Conservation (phyloP, 2,797 vertebrate genomes). For the Tenualosa thibaudeaui region DNA sequence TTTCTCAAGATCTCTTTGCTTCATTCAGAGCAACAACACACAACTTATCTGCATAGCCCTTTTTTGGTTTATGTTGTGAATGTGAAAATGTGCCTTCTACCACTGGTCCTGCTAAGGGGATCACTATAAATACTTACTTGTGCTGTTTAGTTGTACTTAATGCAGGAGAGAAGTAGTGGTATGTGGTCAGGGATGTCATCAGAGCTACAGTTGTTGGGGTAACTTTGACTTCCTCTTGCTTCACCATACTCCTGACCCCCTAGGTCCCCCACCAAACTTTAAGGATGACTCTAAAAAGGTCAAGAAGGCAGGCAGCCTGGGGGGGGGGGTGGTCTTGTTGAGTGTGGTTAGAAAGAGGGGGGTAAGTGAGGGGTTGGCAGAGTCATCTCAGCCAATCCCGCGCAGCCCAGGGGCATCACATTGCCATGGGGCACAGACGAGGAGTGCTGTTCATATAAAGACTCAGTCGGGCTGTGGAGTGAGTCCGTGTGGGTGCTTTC, state of each 20-base stretch:
- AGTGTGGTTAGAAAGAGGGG: conserved; percentile 27
- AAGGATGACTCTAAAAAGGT: conserved; percentile 47
- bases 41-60: not conserved
- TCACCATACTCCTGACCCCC: not conserved
- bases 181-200: not conserved
- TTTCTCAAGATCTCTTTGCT: not conserved
- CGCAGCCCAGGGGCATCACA: not conserved
- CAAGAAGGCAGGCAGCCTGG: conserved; percentile 34
- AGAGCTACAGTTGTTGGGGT: not conserved
- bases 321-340: conserved; percentile 22
- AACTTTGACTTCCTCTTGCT: conserved; percentile 8
- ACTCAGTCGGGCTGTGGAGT: not conserved
- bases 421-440: not conserved
- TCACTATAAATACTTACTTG: not conserved
- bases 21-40: not conserved
- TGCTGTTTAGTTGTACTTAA: not conserved
- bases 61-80: not conserved
- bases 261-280: conserved; percentile 24
- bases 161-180: not conserved
- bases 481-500: not conserved
- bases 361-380: not conserved
- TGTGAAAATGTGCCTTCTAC: not conserved
- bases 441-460: conserved; percentile 5
- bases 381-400: conserved; percentile 21
- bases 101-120: not conserved